Conservation (phyloP, 2,113 vertebrate genomes). For the Corvus cornix region DNA sequence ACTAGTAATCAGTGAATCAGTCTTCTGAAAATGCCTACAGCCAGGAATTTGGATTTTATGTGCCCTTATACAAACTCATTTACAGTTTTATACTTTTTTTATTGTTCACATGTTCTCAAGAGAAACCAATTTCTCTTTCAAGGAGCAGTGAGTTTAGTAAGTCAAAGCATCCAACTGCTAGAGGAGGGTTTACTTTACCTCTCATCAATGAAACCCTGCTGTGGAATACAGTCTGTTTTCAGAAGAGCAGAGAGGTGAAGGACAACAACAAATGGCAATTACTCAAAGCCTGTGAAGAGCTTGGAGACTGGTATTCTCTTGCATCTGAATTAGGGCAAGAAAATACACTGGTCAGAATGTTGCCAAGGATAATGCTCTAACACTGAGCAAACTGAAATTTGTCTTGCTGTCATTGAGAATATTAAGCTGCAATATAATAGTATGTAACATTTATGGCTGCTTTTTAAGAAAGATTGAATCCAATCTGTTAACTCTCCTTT, state of each 20-base stretch:
- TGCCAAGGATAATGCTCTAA: constrained; percentile 3
- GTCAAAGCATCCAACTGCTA: constrained; percentile 38
- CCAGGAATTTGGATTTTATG: constrained; percentile 12
- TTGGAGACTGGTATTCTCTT: not conserved
- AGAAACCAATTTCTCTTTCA: constrained; percentile 51
- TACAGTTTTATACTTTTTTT: not conserved
- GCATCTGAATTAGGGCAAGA: constrained; percentile 24
- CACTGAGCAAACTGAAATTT: not conserved
- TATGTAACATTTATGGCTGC: not conserved
- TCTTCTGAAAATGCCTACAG: constrained; percentile 1
- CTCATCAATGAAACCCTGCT: constrained; percentile 39
- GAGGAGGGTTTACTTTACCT: constrained; percentile 28
- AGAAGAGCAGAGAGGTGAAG: constrained; percentile 34
- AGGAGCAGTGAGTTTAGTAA: constrained; percentile 26
- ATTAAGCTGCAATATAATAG: not conserved
- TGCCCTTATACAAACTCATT: constrained; percentile 13
- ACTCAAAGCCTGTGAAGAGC: constrained; percentile 11
- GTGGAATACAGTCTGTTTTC: constrained; percentile 27
- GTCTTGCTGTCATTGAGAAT: not conserved
- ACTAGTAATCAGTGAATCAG: not conserved
- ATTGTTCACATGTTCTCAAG: constrained; percentile 27
- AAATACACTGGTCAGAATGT: not conserved
- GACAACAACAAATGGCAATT: constrained; percentile 46
- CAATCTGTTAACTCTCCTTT: not conserved
- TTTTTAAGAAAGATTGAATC: not conserved